Percentiles rank a stretch among this genome's conserved stretches.
Conservation (phyloP, 2,888 invertebrate species). For the Ophion ventricosus region DNA sequence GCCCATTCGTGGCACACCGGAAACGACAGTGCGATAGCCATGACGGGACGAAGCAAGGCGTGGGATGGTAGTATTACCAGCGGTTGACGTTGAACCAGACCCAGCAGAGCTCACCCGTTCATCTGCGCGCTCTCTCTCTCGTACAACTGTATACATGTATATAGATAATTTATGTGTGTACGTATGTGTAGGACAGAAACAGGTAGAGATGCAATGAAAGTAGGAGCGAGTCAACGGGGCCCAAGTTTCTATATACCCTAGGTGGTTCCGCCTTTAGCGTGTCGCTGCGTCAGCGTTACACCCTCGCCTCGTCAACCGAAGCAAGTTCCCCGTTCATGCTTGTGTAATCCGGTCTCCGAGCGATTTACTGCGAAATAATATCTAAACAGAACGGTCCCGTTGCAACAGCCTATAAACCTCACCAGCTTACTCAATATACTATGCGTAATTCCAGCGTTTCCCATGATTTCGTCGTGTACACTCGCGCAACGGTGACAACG, state of each 20-base stretch:
- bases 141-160: neutral
- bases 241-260: slow-evolving; percentile 56
- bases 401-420: slow-evolving; percentile 24
- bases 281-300: slow-evolving; percentile 81
- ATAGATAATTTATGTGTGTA: neutral
- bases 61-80: slow-evolving; percentile 32
- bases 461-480: neutral
- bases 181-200: slow-evolving; percentile 16
- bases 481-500: neutral
- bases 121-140: neutral
- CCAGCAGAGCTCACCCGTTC: slow-evolving; percentile 16
- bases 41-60: slow-evolving; percentile 50
- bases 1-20: slow-evolving; percentile 43
- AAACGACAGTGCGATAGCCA: slow-evolving; percentile 45
- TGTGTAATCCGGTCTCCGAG: slow-evolving; percentile 51
- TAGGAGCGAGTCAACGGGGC: slow-evolving; percentile 70
- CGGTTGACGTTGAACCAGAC: slow-evolving; percentile 43
- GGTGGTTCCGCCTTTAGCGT: slow-evolving; percentile 81
- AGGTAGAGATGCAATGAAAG: slow-evolving; percentile 63
- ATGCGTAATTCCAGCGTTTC: neutral
- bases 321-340: slow-evolving; percentile 68
- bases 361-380: slow-evolving; percentile 82
- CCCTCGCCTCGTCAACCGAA: slow-evolving; percentile 68
- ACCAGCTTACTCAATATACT: slow-evolving; percentile 8
- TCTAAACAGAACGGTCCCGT: slow-evolving; percentile 74